Percentiles rank a stretch among this genome's conserved stretches.
Evolutionary conservation across 2,888 invertebrate genomes (phyloP).

Genomic region (Limenitis arthemis): DNA sequence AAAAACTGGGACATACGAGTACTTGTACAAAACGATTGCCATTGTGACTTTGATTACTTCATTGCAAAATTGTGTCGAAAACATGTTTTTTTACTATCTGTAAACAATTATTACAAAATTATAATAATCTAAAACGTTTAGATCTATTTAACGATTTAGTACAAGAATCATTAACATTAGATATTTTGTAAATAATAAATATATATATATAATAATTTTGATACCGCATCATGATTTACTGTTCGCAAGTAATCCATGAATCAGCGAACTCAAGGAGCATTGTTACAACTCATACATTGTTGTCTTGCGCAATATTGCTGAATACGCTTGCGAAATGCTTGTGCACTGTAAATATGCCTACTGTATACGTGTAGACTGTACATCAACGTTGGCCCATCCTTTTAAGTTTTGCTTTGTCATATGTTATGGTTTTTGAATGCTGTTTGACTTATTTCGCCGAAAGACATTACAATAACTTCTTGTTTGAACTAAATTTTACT

Average conservation of each 20-base stretch:
- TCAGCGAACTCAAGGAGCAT: conserved; percentile 35
- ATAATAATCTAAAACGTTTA: no score
- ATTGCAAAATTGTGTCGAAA: background rate
- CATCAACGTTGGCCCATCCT: conserved; percentile 51
- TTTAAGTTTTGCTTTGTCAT: conserved; percentile 41
- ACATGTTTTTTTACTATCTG: background rate
- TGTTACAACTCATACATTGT: conserved; percentile 50
- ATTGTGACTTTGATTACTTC: conserved; percentile 5
- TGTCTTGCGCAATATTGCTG: conserved; percentile 62
- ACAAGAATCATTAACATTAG: no score
- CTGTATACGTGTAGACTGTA: conserved; percentile 14
- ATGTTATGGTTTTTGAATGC: conserved; percentile 35
- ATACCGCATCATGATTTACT: background rate
- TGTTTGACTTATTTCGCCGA: conserved; percentile 18
- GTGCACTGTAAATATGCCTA: background rate
- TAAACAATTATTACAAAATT: background rate
- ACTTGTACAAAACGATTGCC: conserved; percentile 1
- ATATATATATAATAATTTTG: background rate
- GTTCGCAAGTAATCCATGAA: conserved; percentile 5
- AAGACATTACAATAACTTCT: conserved; percentile 8
- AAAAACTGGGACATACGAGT: conserved; percentile 30
- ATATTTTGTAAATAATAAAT: background rate
- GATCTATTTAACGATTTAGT: no score
- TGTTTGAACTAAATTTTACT: background rate
- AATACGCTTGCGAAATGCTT: conserved; percentile 58